Evolutionary conservation across 2,113 vertebrate species (phyloP).

Genomic region (Alligator sinensis): DNA sequence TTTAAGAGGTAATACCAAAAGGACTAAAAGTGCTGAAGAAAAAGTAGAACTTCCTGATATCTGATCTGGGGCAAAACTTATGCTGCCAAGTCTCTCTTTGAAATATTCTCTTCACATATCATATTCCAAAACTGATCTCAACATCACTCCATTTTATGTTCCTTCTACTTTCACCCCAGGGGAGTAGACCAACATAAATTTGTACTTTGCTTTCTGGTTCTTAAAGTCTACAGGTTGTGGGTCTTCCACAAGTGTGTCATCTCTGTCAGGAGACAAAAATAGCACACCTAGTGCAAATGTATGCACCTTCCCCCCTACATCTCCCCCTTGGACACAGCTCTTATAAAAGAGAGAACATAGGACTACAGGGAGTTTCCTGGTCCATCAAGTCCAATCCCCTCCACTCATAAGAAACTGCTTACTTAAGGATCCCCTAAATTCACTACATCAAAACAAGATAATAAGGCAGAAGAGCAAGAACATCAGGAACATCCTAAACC

Average conservation of each 20-base stretch:
- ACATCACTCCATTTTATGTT: neutral
- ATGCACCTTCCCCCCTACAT: neutral
- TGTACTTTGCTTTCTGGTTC: neutral
- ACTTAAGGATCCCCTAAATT: too few relatives aligned
- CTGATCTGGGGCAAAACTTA: neutral
- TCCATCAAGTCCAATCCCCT: too few relatives aligned
- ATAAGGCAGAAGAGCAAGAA: too few relatives aligned
- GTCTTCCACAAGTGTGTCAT: neutral
- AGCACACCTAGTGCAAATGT: neutral
- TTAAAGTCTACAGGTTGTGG: neutral
- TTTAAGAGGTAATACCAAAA: neutral
- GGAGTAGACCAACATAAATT: neutral
- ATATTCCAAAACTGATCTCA: neutral
- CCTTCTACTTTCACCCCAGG: neutral
- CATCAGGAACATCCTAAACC: too few relatives aligned
- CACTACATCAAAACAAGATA: too few relatives aligned
- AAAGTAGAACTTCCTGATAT: neutral
- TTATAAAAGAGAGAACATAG: too few relatives aligned
- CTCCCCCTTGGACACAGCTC: too few relatives aligned
- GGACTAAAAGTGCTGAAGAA: neutral
- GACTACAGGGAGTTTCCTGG: neutral
- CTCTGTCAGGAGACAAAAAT: neutral
- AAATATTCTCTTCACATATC: neutral
- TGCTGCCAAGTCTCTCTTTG: neutral
- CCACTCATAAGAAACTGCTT: too few relatives aligned